Conservation (phyloP, 2,113 vertebrate species). For the Grantiella picta region DNA sequence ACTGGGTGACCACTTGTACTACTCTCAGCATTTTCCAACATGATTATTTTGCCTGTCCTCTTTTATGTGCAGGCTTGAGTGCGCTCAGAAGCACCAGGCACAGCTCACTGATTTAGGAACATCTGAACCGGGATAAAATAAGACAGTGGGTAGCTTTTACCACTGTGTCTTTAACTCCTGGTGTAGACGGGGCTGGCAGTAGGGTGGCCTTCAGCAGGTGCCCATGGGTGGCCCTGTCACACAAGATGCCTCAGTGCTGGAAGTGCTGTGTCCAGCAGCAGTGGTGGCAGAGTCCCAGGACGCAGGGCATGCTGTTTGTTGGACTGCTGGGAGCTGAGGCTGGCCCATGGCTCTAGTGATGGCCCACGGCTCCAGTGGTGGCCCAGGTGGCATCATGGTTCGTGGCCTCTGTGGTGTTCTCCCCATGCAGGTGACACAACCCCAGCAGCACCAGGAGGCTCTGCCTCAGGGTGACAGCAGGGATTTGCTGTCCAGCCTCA, state of each 20-base stretch:
- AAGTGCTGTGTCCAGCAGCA: neutral
- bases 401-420: neutral
- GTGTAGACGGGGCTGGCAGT: neutral
- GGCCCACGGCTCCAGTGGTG: neutral
- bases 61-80: neutral
- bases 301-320: neutral
- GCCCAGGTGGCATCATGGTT: neutral
- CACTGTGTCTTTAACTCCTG: neutral
- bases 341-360: fast-evolving
- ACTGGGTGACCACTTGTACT: neutral
- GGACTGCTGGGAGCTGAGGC: neutral
- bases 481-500: neutral
- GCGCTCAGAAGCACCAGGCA: neutral
- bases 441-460: neutral
- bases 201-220: neutral
- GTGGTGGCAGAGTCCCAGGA: fast-evolving
- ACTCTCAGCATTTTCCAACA: neutral
- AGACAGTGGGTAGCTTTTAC: neutral
- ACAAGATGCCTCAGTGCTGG: neutral
- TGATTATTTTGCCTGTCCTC: neutral
- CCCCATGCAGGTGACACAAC: neutral
- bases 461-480: neutral
- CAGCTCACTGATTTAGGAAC: neutral
- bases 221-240: neutral
- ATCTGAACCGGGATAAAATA: neutral